Conservation (phyloP, 2,888 invertebrate species). For the Drosophila nigricruria region DNA sequence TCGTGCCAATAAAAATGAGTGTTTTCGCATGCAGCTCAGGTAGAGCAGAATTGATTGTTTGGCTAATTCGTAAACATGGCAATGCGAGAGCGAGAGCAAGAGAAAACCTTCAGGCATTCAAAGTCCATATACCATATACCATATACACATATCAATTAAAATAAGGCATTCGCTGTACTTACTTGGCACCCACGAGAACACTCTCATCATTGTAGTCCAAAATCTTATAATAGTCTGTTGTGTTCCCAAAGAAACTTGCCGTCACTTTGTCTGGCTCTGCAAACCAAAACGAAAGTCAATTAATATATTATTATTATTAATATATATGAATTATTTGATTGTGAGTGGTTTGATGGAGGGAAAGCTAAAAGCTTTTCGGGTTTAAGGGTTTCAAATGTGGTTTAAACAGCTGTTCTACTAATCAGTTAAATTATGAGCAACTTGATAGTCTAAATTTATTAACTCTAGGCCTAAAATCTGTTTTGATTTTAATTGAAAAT, state of each 20-base stretch:
- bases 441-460: too few relatives aligned
- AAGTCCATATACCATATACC: not conserved
- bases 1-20: slow-evolving; percentile 54
- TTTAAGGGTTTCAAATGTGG: not conserved
- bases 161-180: slow-evolving; percentile 79
- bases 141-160: slow-evolving; percentile 1
- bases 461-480: too few relatives aligned
- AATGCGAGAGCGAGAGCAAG: slow-evolving; percentile 3
- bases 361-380: not conserved
- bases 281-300: slow-evolving; percentile 83
- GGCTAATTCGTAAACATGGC: slow-evolving; percentile 30
- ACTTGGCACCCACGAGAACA: slow-evolving; percentile 96
- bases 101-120: slow-evolving; percentile 21
- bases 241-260: slow-evolving; percentile 92
- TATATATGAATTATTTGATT: not conserved
- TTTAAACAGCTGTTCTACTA: not conserved
- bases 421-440: too few relatives aligned
- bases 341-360: not conserved
- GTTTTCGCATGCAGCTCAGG: slow-evolving; percentile 54
- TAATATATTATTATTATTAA: slow-evolving; percentile 15
- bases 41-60: slow-evolving; percentile 41
- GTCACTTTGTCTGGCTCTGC: slow-evolving; percentile 90
- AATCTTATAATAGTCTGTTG: slow-evolving; percentile 94
- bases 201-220: slow-evolving; percentile 94
- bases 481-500: too few relatives aligned